Evolutionary conservation across 35 echinoderm and acorn worm genomes (phyloP).

Genomic region (Stichopus chloronotus): DNA sequence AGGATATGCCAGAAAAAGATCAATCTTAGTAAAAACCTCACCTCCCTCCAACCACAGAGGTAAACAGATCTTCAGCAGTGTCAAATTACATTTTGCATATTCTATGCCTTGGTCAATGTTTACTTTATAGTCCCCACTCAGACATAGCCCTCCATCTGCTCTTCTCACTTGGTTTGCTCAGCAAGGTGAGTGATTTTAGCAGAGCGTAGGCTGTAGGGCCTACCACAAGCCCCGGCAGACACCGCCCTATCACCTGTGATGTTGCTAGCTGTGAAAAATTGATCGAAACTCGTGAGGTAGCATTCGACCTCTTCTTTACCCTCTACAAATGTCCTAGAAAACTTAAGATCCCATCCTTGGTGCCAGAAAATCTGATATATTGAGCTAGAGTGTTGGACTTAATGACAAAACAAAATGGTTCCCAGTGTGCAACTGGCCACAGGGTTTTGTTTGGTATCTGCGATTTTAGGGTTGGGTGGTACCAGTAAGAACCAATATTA

Average conservation of each 20-base stretch:
- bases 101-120: conserved; percentile 42
- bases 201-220: conserved; percentile 40
- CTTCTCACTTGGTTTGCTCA: conserved; percentile 37
- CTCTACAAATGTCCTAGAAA: not conserved
- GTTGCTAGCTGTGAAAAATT: conserved; percentile 44
- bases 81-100: conserved; percentile 52
- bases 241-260: conserved; percentile 20
- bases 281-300: conserved; percentile 24
- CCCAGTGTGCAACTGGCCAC: no score
- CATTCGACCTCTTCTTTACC: conserved; percentile 22
- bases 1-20: conserved; percentile 58
- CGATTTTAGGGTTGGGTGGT: no score
- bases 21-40: conserved; percentile 64
- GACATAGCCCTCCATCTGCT: not conserved
- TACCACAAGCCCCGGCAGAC: conserved; percentile 31
- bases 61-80: conserved; percentile 62
- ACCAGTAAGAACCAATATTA: no score
- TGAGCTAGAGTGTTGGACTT: no score
- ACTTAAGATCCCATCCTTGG: no score
- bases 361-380: no score
- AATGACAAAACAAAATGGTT: no score
- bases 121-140: conserved; percentile 69
- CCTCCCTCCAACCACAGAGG: conserved; percentile 24
- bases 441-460: no score
- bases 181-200: conserved; percentile 35